Evolutionary conservation across 2,797 vertebrate genomes (phyloP), one percentile per base, ranked within the genome.

Genomic region (Cirrhinus molitorella): DNA sequence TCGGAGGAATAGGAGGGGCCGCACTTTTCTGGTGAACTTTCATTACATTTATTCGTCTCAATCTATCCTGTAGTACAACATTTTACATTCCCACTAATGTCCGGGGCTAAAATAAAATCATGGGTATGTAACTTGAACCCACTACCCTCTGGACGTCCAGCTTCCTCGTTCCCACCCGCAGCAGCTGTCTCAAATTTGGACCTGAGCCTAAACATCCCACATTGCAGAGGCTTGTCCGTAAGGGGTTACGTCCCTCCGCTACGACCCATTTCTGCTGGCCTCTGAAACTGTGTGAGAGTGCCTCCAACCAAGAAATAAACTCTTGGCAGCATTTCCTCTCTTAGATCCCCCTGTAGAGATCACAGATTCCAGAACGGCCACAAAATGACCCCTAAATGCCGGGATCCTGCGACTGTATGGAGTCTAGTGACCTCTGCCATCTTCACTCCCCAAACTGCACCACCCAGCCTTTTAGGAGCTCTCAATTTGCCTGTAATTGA

Each of bases 1-100:
- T 99, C 19, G 98, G 98, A 89, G 98, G 98, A 85, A 94, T 98
- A 72, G 98, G 98, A 84, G 98, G 98, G 51, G 98, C 97, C 61
- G 96, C 97, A 11, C 94, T 99, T 84, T 99, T 97, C 93, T 99
- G 97, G 98, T 99, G 92, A 19, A n/a, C 40, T 19, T 66, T 21
- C 3, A 28, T 65, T 31, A 3, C 31, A 17, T 49, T 65, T 6
- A 17, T 71, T 10, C 16, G 2, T 28, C 43, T 17, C 16, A 55
- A 16, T 66, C 14, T 40, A 7, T 80, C 31, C 49, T 47, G 31
- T 49, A 16, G 49, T 16, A 6, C 25, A 45, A 3, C 23, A 11
- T 59, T 31, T 68, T 4, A 67, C 59, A 71, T 72, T 68, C 23
- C 34, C 49, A 45, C 23, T 59, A 37, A 23, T 55, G 45, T 17